These are phyloP conservation scores for Griposia aprilina DNA, from an alignment of 2,888 invertebrate species.

Conservation along the genomic window DNA sequence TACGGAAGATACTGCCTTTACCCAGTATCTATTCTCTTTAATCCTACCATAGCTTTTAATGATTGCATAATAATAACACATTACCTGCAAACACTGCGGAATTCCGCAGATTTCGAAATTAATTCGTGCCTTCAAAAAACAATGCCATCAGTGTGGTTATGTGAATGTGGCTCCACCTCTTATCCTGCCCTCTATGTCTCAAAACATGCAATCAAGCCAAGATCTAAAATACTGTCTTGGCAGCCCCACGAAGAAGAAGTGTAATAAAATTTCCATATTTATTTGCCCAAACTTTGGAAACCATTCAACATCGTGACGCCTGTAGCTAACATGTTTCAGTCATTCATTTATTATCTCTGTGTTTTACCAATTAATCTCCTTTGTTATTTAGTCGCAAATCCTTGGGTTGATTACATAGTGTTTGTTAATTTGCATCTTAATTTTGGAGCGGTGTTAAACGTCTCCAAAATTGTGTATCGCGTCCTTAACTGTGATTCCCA, in stretches of 20 bases:
- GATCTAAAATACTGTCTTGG: too few relatives aligned
- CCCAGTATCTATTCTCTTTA: neutral
- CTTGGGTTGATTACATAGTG: constrained; percentile 53
- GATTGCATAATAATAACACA: neutral
- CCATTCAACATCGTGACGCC: constrained; percentile 7
- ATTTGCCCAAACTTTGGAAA: neutral
- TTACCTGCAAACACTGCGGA: neutral
- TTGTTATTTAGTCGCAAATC: constrained; percentile 50
- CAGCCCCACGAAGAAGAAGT: neutral
- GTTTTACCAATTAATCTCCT: constrained; percentile 44
- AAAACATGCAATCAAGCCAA: neutral
- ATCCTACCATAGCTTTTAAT: neutral
- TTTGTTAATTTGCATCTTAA: constrained; percentile 46
- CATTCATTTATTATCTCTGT: constrained; percentile 31
- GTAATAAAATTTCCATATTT: constrained; percentile 5
- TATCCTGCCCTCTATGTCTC: neutral
- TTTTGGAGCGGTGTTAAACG: constrained; percentile 5
- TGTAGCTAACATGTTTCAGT: constrained; percentile 31
- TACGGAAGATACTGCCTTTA: neutral
- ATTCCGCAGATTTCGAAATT: neutral
- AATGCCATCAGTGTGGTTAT: neutral
- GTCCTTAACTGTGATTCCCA: neutral
- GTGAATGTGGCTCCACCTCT: neutral
- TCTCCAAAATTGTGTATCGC: neutral
- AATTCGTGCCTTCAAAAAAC: neutral